Conservation (phyloP, 1,140 invertebrate species). For the Cherax destructor region DNA sequence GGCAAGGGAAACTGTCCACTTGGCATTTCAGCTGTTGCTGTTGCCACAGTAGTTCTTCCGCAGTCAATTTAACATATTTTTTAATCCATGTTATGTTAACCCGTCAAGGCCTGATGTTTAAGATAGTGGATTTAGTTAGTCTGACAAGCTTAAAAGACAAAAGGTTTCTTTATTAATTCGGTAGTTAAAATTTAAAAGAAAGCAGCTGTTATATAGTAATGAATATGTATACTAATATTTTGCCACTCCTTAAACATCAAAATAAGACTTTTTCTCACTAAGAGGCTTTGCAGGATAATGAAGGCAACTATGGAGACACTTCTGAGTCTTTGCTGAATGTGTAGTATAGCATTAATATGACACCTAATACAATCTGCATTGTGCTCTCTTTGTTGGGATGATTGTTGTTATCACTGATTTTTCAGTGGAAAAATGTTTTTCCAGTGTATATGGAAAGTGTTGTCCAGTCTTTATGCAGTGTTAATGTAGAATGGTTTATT, state of each 20-base stretch:
- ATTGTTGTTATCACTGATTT: constrained; percentile 35
- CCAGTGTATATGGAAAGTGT: constrained; percentile 36
- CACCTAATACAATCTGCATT: constrained; percentile 2
- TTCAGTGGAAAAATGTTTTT: constrained; percentile 34
- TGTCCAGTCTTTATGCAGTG: constrained; percentile 36
- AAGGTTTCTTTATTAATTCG: not conserved
- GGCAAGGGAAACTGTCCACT: constrained; percentile 40
- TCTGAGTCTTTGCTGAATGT: constrained; percentile 20
- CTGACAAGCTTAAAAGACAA: constrained; percentile 38
- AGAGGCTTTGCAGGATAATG: constrained; percentile 15
- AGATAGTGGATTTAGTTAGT: constrained; percentile 47
- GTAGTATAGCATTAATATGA: constrained; percentile 33
- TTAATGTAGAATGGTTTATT: constrained; percentile 8
- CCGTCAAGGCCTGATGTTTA: constrained; percentile 42
- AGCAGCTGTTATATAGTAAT: not conserved
- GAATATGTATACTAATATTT: not conserved
- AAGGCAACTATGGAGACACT: constrained; percentile 15
- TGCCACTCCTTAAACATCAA: constrained; percentile 2
- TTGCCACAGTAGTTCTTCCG: constrained; percentile 52
- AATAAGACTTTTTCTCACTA: not conserved
- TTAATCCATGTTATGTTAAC: constrained; percentile 42
- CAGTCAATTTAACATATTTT: constrained; percentile 16
- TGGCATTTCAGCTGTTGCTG: constrained; percentile 19
- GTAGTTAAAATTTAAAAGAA: constrained; percentile 7
- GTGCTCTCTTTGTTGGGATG: constrained; percentile 32